A percentile compares a stretch with the other conserved stretches of the same genome.
phyloP scores from a whole-genome alignment of 2,888 invertebrate species.

The Orgyia antiqua region DNA sequence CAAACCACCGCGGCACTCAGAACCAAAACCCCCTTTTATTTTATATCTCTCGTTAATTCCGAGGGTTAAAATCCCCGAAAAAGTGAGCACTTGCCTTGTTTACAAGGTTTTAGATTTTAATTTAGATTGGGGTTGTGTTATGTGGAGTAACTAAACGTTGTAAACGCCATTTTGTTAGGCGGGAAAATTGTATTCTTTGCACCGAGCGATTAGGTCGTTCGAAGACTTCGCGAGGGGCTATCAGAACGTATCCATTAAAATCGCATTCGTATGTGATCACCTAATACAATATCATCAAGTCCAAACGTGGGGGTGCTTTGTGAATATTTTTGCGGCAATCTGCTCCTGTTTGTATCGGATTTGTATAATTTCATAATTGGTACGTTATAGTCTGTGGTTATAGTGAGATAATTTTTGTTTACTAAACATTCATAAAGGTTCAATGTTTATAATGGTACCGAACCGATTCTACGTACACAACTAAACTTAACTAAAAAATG shows the following conservation, averaged over 20 bases:
- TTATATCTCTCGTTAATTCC: conserved; percentile 73
- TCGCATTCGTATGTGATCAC: conserved; percentile 79
- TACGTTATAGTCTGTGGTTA: conserved; percentile 20
- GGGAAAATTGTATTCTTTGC: conserved; percentile 39
- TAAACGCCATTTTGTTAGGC: conserved; percentile 39
- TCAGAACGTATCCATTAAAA: conserved; percentile 69
- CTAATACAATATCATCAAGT: conserved; percentile 79
- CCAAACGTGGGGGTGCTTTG: conserved; percentile 62
- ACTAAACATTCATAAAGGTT: no score
- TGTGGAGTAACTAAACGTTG: conserved; percentile 38
- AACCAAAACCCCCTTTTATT: conserved; percentile 45
- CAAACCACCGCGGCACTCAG: conserved; percentile 47
- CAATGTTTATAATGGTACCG: no score
- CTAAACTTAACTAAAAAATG: no score
- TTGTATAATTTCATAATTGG: conserved; percentile 60
- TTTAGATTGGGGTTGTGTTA: conserved; percentile 74
- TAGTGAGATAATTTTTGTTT: not conserved
- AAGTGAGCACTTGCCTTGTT: conserved; percentile 80
- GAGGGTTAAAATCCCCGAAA: conserved; percentile 79
- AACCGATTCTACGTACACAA: no score
- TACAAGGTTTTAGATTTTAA: conserved; percentile 80
- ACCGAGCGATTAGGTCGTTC: conserved; percentile 28
- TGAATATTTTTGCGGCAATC: conserved; percentile 77
- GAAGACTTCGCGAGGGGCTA: conserved; percentile 35
- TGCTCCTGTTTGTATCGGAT: conserved; percentile 67